Evolutionary conservation across 2,797 vertebrate species (phyloP).

Genomic region (Molossus molossus): DNA sequence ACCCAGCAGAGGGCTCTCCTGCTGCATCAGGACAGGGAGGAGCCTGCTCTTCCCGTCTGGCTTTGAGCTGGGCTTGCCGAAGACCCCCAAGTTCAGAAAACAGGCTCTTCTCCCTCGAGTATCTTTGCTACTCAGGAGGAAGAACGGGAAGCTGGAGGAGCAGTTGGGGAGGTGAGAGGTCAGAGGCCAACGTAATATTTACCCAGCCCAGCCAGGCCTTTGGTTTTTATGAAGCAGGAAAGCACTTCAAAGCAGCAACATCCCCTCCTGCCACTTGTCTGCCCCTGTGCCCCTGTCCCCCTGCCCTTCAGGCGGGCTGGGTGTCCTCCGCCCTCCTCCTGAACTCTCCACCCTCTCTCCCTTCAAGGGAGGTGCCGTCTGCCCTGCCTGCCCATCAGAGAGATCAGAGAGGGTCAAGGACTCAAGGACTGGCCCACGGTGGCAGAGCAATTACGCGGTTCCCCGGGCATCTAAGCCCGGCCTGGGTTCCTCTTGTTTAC

Average conservation of each 20-base stretch:
- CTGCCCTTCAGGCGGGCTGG: neutral
- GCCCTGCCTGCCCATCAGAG: neutral
- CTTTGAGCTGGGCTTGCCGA: neutral
- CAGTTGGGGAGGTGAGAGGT: slow-evolving; percentile 74
- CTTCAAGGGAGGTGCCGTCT: neutral
- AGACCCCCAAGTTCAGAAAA: neutral
- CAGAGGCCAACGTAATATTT: slow-evolving; percentile 90
- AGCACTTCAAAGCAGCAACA: slow-evolving; percentile 77
- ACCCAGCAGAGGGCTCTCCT: neutral
- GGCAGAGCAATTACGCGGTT: neutral
- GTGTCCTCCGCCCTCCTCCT: neutral
- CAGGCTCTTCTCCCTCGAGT: neutral
- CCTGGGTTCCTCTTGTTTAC: neutral
- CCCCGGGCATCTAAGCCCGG: neutral
- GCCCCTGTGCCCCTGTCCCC: neutral
- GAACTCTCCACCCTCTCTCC: neutral
- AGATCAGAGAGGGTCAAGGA: neutral
- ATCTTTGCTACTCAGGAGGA: neutral
- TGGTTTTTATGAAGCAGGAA: slow-evolving; percentile 87
- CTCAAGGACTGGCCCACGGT: fast-evolving
- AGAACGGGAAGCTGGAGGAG: neutral
- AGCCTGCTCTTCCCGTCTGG: neutral
- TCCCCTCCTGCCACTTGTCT: slow-evolving; percentile 59
- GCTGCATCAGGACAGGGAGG: neutral
- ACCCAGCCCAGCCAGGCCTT: slow-evolving; percentile 87